Evolutionary conservation across 1,140 invertebrate species (phyloP), one percentile per base, ranked within the genome.

Genomic region (Nasonia longicornis): DNA sequence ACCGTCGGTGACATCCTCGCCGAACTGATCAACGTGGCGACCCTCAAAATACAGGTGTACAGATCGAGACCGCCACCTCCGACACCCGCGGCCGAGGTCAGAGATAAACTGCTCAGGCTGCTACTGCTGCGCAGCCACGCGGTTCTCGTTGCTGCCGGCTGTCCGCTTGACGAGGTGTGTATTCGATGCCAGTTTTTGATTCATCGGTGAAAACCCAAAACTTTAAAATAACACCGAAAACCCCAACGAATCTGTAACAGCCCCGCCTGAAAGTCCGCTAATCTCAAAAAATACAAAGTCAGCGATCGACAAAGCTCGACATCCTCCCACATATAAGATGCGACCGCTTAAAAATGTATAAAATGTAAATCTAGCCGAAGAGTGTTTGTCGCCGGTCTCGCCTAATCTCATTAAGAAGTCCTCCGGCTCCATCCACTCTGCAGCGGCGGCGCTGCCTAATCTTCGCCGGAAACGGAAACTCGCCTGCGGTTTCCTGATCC

Each of bases 1-100:
- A 98, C 97, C 0, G 96, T 98, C 0, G 96, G 96, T 26, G 97
- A 98, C 86, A 97, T 99, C 74, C 91, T 98, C 35, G 96, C 97
- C 2, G 97, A 98, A 90, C 88, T 99, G 81, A 97, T 96, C 2
- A 96, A 96, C 3, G 94, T 98, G 16, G 96, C 96, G 6, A 98
- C 96, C 8, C 92, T 99, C 2, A 93, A 96, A 85, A 98, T 99
- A 86, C 95, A 97, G 86, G 94, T 99, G 29, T 94, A 96, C 87
- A 94, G 96, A 83, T 93, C 95, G n/a, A 92, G 95, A 85, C 94
- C 94, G 0, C 90, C 90, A 31, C 89, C 90, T 20, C 90, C 90
- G 38, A 95, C 94, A 63, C 92, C 94, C 2, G 91, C 96, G 3
- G 93, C 95, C 70, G 97, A 98, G 88, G 95, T 98, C 86, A 97